A percentile compares a stretch with the other conserved stretches of the same genome.
Conservation (phyloP, 2,888 invertebrate species). For the Sarcophaga caerulescens region DNA sequence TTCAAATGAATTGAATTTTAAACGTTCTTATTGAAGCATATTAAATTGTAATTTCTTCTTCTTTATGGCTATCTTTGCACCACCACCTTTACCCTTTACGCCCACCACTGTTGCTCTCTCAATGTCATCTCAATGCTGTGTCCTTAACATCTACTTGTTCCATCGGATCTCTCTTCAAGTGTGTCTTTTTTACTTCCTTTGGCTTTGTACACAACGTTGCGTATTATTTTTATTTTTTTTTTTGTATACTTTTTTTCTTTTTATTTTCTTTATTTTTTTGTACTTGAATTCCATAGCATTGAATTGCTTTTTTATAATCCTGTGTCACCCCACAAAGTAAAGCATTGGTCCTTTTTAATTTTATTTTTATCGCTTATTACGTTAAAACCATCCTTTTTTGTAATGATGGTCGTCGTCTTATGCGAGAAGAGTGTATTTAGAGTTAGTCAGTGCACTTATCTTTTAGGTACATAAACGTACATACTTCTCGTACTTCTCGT, state of each 20-base stretch:
- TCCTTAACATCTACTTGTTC: conserved; percentile 50
- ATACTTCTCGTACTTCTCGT: conserved; percentile 59
- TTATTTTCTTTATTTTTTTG: conserved; percentile 1
- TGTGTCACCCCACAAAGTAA: conserved; percentile 63
- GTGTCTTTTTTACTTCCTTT: conserved; percentile 55
- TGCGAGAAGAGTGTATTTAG: conserved; percentile 46
- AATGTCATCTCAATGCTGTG: conserved; percentile 41
- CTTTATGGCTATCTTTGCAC: conserved; percentile 42
- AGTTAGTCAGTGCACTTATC: conserved; percentile 64
- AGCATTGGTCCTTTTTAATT: conserved; percentile 25
- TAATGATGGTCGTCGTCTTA: background rate
- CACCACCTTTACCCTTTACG: conserved; percentile 8
- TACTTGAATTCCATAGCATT: conserved; percentile 50
- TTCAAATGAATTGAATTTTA: conserved; percentile 66
- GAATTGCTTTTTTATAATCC: conserved; percentile 49
- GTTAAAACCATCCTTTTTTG: conserved; percentile 62
- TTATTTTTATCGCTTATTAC: conserved; percentile 51
- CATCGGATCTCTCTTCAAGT: conserved; percentile 58
- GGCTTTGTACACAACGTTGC: conserved; percentile 52
- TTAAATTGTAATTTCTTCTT: conserved; percentile 66
- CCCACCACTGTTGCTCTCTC: conserved; percentile 3
- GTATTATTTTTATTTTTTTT: conserved; percentile 56
- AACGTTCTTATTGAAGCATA: conserved; percentile 68
- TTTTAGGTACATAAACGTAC: conserved; percentile 62
- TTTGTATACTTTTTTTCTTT: conserved; percentile 43